Base-by-base conservation (phyloP, 2,888 invertebrate species). In the Tortrix viridana region DNA sequence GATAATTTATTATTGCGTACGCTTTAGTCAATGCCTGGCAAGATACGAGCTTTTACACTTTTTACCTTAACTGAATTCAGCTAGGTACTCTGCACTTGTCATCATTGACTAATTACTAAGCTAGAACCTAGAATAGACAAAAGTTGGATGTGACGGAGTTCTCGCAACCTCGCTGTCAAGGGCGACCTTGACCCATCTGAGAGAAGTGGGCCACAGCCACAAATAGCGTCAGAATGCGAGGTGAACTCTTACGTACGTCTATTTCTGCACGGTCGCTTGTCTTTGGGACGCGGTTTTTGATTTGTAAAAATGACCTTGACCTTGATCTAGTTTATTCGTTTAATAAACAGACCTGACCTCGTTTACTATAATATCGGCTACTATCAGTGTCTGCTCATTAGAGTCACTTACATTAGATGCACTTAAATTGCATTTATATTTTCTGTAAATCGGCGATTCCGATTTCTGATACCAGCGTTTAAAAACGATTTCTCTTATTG, bases 261-360 rank as follows among this genome's bases (percentile, higher is more conserved):
- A 88, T 88, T 88, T 88, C 79, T 84, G 85, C 80, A 72, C 83
- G 76, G 74, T 73, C 84, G 81, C 85, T 85, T 89, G 86, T 89
- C 88, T 84, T 82, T 65, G 74, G 81, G 77, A 82, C 79, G 77
- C 82, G 79, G 83, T 82, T 88, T 88, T 89, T 89, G 85, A 88
- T 89, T 90, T 88, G 89, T 90, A 89, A 89, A 87, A 89, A 86
- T 90, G 91, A 89, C 91, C 90, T 90, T 91, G 91, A 92, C 91
- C 91, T 90, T 92, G 91, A 92, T 91, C 91, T 87, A 89, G 80
- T 89, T 91, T 85, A 80, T 82, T 79, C 79, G 75, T 84, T 86
- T 89, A 86, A 86, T 89, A 89, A 89, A 89, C 84, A 69, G 60
- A 75, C 74, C 80, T 89, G 91, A 88, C 91, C 91, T 90, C 91